A percentile compares a stretch with the other conserved stretches of the same genome.
Conservation (phyloP, 2,797 vertebrate genomes). For the Lepilemur septentrionalis region DNA sequence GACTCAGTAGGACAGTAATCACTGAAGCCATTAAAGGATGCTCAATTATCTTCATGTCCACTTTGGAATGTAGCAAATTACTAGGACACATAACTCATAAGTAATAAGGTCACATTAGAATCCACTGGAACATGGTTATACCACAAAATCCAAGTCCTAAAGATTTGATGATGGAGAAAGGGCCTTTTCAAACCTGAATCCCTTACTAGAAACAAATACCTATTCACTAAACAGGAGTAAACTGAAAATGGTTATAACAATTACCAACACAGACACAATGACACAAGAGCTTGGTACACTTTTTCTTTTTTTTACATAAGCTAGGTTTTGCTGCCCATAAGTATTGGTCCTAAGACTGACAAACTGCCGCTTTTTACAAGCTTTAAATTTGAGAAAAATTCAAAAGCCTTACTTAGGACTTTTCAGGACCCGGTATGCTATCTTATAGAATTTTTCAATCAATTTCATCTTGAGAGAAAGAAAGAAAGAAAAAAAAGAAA, state of each 20-base stretch:
- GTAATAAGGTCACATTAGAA: neutral
- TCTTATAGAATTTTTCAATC: neutral
- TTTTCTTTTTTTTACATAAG: neutral
- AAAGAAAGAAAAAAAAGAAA: too few species aligned
- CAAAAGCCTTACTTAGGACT: neutral
- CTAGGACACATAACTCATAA: neutral
- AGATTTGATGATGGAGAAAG: neutral
- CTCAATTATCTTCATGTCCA: neutral
- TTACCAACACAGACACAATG: neutral
- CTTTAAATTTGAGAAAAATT: neutral
- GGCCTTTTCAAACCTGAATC: neutral
- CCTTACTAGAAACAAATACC: neutral
- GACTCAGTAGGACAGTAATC: neutral
- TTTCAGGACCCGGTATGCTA: neutral
- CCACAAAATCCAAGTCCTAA: neutral
- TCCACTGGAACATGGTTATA: neutral
- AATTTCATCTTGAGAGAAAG: neutral
- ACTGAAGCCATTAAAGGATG: neutral
- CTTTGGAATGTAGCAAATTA: neutral
- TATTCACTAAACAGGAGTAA: constrained; percentile 8
- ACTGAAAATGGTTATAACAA: neutral
- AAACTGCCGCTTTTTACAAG: neutral
- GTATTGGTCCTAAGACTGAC: neutral
- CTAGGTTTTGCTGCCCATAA: neutral
- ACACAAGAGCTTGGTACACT: neutral